These are phyloP conservation scores for Nemopilema nomurai DNA, from an alignment of 30 jellyfish, hydroid and myxozoan genomes.

Conservation along the genomic window DNA sequence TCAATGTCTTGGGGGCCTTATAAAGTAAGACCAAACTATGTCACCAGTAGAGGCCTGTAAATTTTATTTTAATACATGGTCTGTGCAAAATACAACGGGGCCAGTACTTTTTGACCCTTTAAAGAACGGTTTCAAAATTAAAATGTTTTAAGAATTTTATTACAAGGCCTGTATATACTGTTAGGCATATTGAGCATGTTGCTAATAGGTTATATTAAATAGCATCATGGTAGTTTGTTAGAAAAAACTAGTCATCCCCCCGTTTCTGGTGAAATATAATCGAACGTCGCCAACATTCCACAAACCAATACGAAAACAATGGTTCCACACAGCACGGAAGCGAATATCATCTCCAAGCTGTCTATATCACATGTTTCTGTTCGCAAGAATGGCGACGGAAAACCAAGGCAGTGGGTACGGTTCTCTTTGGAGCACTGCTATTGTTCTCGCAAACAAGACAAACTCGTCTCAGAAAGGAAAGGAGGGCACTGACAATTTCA, in stretches of 20 bases:
- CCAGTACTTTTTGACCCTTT: neutral
- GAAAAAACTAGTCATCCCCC: too few species aligned
- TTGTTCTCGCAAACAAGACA: neutral
- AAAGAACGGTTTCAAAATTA: neutral
- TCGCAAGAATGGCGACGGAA: neutral
- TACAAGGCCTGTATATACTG: slow-evolving; percentile 3
- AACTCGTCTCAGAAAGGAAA: neutral
- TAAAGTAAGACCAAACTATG: too few species aligned
- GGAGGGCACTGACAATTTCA: slow-evolving; percentile 1
- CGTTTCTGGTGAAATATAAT: too few species aligned
- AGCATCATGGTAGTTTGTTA: slow-evolving; percentile 1
- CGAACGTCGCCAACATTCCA: too few species aligned
- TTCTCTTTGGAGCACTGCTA: neutral
- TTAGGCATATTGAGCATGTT: neutral
- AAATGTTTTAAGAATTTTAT: too few species aligned
- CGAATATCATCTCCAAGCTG: too few species aligned
- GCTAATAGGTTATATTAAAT: neutral
- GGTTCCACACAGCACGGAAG: too few species aligned
- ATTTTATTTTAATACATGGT: neutral
- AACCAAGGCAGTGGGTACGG: neutral
- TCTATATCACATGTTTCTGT: too few species aligned
- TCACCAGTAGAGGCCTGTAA: neutral
- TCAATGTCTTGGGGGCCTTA: too few species aligned
- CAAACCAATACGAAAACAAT: too few species aligned
- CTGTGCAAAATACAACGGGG: neutral